Conservation (phyloP, 2,113 vertebrate genomes). For the Caranx ignobilis region DNA sequence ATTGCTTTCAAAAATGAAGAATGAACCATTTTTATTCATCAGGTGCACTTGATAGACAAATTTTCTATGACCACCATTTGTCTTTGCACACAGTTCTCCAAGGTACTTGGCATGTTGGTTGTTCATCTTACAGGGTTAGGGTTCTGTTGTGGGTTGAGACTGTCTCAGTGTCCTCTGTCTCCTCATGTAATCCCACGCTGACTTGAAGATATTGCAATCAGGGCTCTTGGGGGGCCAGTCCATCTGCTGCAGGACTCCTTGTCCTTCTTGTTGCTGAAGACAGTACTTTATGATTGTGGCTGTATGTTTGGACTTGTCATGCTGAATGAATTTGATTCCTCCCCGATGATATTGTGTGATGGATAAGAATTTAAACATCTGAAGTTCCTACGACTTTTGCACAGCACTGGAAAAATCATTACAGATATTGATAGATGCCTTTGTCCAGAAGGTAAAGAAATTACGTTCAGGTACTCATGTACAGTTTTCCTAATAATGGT, state of each 20-base stretch:
- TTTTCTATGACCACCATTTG: no score
- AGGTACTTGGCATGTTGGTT: neutral
- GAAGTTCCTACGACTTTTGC: neutral
- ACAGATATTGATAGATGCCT: neutral
- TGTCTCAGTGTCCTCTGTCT: neutral
- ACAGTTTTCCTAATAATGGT: neutral
- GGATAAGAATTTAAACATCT: neutral
- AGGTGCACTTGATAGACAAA: neutral
- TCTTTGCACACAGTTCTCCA: neutral
- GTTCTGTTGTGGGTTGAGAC: neutral
- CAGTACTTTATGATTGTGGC: neutral
- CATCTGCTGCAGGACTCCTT: neutral
- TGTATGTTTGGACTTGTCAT: neutral
- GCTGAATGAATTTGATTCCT: neutral
- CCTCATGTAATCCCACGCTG: neutral
- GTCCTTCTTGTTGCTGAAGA: neutral
- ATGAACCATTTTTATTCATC: neutral
- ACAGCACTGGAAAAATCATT: neutral
- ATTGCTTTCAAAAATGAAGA: neutral
- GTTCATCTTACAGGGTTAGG: neutral
- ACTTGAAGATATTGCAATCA: neutral
- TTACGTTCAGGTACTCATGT: neutral
- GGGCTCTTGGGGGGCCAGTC: neutral
- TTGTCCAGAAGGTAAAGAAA: neutral
- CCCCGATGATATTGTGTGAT: neutral